A percentile compares a stretch with the other conserved stretches of the same genome.
These are phyloP conservation scores for Leptinotarsa haldemani DNA, from an alignment of 2,888 invertebrate species.

Conservation along the genomic window DNA sequence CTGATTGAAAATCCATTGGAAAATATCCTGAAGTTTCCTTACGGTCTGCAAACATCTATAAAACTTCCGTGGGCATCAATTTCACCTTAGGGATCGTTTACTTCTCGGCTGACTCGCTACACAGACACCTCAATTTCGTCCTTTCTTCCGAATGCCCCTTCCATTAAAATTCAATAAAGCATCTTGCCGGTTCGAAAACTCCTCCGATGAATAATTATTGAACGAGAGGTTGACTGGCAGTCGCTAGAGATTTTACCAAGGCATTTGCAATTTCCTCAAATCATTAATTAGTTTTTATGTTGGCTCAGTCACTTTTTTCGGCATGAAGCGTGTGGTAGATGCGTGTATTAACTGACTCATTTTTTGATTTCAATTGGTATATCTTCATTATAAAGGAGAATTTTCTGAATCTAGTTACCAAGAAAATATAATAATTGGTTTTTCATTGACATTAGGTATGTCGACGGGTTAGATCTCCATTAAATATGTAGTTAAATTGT, in stretches of 20 bases:
- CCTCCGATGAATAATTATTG: background rate
- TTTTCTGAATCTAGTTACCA: no score
- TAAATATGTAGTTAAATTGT: no score
- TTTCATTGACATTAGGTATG: no score
- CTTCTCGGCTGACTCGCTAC: background rate
- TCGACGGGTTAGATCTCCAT: no score
- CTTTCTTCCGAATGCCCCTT: background rate
- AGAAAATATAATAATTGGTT: no score
- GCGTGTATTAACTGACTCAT: no score
- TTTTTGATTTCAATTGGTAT: no score
- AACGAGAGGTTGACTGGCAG: background rate
- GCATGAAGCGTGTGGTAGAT: no score
- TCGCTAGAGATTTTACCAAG: background rate
- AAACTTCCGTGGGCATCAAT: constrained; percentile 1
- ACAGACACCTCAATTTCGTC: background rate
- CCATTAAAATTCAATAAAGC: background rate
- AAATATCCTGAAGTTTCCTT: background rate
- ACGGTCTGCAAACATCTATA: background rate
- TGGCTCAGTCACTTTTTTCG: background rate
- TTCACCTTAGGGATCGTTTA: background rate
- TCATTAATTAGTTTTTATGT: background rate
- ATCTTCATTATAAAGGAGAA: no score
- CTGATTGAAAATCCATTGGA: background rate
- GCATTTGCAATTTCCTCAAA: background rate
- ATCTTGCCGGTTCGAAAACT: background rate